Evolutionary conservation across 1,140 invertebrate genomes (phyloP), one percentile per base, ranked within the genome.

Genomic region (Lysiphlebus fabarum): DNA sequence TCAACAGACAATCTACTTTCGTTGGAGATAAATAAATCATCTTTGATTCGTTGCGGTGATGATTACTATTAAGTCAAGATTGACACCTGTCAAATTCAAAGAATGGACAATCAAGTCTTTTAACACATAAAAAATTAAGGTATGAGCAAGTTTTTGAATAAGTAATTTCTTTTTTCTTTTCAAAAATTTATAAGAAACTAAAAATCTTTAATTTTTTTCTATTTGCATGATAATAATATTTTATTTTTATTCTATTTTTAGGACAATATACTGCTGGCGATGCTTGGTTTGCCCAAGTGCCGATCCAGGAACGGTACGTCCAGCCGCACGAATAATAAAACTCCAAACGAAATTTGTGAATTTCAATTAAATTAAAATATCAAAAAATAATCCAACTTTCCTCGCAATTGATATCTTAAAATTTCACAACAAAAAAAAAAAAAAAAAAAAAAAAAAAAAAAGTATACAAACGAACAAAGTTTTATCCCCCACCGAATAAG

Each of bases 231-330:
- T 55, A 54, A 54, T 45, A 34, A 60, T 51, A 11, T 47, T 43
- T 37, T 45, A 45, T 54, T 63, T 61, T 12, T 58, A 36, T 36
- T 53, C 11, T 47, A 53, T 56, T 61, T 62, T 36, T 36, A 75
- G 72, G 41, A 70, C 70, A 67, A 73, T 66, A 48, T 48, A 68
- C 62, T 63, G 70, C 74, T 76, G 74, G 74, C 73, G 71, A 67
- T 74, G 65, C 74, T 76, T 76, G 73, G 71, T 68, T 50, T 64
- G 62, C 58, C 71, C 71, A 76, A 76, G 74, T 70, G 67, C 70
- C 67, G 73, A 73, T 26, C 70, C 74, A 76, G 74, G 69, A 68
- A 69, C 69, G 69, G 68, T 68, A 68, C 69, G 70, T 73, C 69
- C 66, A 67, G 48, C 56, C 56, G 57, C 44, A 47, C 40, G 50